Conservation (phyloP, 2,888 invertebrate species). For the Microchrysa polita region DNA sequence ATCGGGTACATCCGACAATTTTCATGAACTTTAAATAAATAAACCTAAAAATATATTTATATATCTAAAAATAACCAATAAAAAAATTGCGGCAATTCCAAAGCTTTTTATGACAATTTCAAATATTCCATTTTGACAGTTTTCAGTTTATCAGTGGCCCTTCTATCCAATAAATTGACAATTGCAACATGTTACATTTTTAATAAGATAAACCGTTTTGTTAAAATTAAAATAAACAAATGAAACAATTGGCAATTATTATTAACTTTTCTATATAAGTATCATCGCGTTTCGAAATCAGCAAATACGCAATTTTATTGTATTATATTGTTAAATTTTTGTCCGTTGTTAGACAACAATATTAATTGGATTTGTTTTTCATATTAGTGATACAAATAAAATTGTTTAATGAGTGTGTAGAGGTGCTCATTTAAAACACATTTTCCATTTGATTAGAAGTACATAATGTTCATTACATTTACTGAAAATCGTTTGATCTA, state of each 20-base stretch:
- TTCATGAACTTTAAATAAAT: too few species aligned
- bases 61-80: too few species aligned
- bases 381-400: neutral
- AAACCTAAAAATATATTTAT: too few species aligned
- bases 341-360: neutral
- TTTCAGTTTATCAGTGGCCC: conserved; percentile 19
- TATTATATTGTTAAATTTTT: neutral
- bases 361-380: too few species aligned
- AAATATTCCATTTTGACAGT: neutral
- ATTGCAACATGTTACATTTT: neutral
- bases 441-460: conserved; percentile 7
- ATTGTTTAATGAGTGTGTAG: too few species aligned
- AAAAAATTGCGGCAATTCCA: conserved; percentile 14
- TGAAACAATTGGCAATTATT: conserved; percentile 31
- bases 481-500: conserved; percentile 17
- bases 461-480: conserved; percentile 33
- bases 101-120: neutral
- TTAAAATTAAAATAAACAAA: conserved; percentile 23
- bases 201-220: conserved; percentile 13
- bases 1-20: too few species aligned
- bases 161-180: neutral
- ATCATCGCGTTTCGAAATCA: conserved; percentile 7
- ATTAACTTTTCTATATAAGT: neutral
- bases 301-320: neutral
- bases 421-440: neutral